phyloP scores from a whole-genome alignment of 2,888 invertebrate genomes.

The Dryobotodes eremita region DNA sequence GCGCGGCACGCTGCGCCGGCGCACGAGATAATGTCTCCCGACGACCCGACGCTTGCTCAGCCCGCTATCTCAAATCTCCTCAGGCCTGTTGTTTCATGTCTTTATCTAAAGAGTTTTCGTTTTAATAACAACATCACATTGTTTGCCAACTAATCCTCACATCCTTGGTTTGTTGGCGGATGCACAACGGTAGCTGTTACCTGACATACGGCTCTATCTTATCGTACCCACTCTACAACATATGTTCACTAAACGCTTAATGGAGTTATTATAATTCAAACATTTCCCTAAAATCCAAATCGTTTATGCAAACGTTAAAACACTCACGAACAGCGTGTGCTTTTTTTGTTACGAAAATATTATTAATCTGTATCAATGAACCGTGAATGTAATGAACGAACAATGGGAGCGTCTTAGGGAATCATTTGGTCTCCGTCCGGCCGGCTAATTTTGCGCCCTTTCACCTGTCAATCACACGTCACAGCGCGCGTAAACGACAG shows the following conservation, averaged over 20 bases:
- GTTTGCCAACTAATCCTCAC: conserved; percentile 87
- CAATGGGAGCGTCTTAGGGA: conserved; percentile 66
- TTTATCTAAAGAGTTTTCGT: conserved; percentile 84
- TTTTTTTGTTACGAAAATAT: conserved; percentile 61
- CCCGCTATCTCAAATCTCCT: conserved; percentile 84
- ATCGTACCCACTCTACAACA: conserved; percentile 88
- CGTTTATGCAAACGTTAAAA: conserved; percentile 76
- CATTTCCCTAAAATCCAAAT: conserved; percentile 85
- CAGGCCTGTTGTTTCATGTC: conserved; percentile 81
- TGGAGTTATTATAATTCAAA: conserved; percentile 87
- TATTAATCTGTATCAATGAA: conserved; percentile 68
- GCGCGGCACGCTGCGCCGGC: conserved; percentile 64
- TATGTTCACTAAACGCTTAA: conserved; percentile 86
- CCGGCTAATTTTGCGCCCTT: conserved; percentile 88
- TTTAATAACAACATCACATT: conserved; percentile 84
- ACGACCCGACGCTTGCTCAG: conserved; percentile 70
- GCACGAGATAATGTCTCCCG: conserved; percentile 72
- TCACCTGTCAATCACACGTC: conserved; percentile 89
- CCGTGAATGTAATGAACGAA: conserved; percentile 74
- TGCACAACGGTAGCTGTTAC: conserved; percentile 88
- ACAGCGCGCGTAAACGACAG: conserved; percentile 80
- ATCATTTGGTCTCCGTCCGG: conserved; percentile 69
- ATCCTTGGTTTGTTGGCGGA: conserved; percentile 84
- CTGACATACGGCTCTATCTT: conserved; percentile 90
- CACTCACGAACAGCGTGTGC: conserved; percentile 81